A percentile compares a stretch with the other conserved stretches of the same genome.
Conservation (phyloP, 2,797 vertebrate genomes). For the Cynodonichthys magdalenae region DNA sequence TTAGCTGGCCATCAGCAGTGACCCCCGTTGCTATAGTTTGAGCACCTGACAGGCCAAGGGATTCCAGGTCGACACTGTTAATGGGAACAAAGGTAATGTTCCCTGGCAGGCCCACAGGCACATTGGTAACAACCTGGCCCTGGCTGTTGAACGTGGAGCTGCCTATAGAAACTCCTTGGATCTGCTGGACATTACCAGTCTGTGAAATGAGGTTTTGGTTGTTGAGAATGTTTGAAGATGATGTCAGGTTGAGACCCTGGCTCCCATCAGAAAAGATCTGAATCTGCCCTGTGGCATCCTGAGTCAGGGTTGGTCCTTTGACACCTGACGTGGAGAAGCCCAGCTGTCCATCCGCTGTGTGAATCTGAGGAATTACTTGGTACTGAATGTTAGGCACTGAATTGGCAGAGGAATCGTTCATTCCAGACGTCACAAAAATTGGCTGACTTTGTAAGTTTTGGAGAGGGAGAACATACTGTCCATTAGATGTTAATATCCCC, state of each 20-base stretch:
- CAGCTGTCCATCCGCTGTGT: constrained; percentile 95
- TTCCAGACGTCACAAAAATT: constrained; percentile 95
- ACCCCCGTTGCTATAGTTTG: constrained; percentile 97
- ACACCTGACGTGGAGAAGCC: constrained; percentile 90
- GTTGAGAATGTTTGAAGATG: constrained; percentile 87
- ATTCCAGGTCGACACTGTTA: constrained; percentile 98
- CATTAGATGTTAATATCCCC: constrained; percentile 93
- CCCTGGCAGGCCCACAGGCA: constrained; percentile 96
- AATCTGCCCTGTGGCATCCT: constrained; percentile 94
- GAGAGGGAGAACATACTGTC: constrained; percentile 98
- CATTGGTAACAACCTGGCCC: constrained; percentile 96
- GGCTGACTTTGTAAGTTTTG: constrained; percentile 97
- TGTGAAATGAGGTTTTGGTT: constrained; percentile 95
- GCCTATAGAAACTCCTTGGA: constrained; percentile 95
- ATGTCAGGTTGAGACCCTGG: constrained; percentile 89
- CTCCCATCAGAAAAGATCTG: constrained; percentile 95
- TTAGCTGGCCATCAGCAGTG: constrained; percentile 97
- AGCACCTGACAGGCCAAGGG: constrained; percentile 93
- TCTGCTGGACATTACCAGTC: constrained; percentile 91
- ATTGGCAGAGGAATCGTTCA: constrained; percentile 89
- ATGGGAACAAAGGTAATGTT: constrained; percentile 99
- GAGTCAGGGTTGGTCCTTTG: constrained; percentile 91
- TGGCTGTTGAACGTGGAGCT: constrained; percentile 94
- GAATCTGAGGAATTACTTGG: constrained; percentile 99
- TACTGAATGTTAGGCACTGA: constrained; percentile 99